A percentile compares a stretch with the other conserved stretches of the same genome.
Evolutionary conservation across 1,140 invertebrate genomes (phyloP).

Genomic region (Gryon sp.): DNA sequence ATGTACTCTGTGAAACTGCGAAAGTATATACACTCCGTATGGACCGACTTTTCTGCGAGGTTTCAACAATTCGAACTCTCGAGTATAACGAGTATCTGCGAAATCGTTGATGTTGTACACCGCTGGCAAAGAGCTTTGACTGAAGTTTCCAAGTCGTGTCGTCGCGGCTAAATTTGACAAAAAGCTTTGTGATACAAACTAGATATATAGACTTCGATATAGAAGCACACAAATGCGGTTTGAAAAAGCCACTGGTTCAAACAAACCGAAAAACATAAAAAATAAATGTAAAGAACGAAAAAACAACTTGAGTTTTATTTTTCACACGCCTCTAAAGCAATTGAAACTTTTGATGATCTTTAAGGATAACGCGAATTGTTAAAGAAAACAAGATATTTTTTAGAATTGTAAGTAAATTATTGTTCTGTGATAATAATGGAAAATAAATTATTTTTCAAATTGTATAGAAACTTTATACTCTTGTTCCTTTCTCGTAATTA

Average conservation of each 20-base stretch:
- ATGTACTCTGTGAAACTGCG: slow-evolving; percentile 34
- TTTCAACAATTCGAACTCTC: slow-evolving; percentile 57
- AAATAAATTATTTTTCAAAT: too few species aligned
- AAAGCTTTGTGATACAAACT: slow-evolving; percentile 35
- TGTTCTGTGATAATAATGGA: too few species aligned
- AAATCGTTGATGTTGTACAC: slow-evolving; percentile 50
- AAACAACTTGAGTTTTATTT: not conserved
- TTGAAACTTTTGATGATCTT: too few species aligned
- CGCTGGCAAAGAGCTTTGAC: slow-evolving; percentile 34
- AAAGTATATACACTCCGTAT: slow-evolving; percentile 9
- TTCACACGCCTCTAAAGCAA: not conserved
- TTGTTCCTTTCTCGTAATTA: too few species aligned
- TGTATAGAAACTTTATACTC: too few species aligned
- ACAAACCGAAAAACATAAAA: slow-evolving; percentile 10
- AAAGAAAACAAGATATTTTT: too few species aligned
- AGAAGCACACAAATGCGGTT: not conserved
- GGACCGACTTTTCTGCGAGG: slow-evolving; percentile 46
- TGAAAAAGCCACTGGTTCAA: slow-evolving; percentile 8
- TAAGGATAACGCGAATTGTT: too few species aligned
- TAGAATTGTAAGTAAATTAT: too few species aligned
- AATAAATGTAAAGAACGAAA: too few species aligned
- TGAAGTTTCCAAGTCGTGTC: slow-evolving; percentile 48
- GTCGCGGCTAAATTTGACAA: slow-evolving; percentile 43
- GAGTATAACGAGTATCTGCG: slow-evolving; percentile 45
- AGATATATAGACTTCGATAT: slow-evolving; percentile 6